Evolutionary conservation across 2,888 invertebrate species (phyloP).

Genomic region (Stictocephala bisonia): DNA sequence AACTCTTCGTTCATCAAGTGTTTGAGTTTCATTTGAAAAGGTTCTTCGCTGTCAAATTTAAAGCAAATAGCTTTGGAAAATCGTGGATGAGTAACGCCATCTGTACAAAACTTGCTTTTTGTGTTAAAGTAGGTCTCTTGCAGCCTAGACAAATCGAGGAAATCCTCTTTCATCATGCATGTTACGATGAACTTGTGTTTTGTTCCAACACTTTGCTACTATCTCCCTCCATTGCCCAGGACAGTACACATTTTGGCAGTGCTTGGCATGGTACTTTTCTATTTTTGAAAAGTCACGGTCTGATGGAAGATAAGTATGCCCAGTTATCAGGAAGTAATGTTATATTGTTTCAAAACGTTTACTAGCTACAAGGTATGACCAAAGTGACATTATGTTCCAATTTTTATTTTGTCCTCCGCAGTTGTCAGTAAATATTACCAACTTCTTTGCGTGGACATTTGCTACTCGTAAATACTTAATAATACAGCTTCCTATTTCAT

Average conservation of each 20-base stretch:
- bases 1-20: conserved; percentile 14
- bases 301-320: conserved; percentile 31
- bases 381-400: not conserved
- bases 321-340: conserved; percentile 35
- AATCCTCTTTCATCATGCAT: conserved; percentile 8
- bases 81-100: not conserved
- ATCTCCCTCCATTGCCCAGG: conserved; percentile 34
- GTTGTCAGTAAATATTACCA: conserved; percentile 20
- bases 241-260: not conserved
- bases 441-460: not conserved
- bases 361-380: too few species aligned
- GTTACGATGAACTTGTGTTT: conserved; percentile 28
- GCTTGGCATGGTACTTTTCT: conserved; percentile 26
- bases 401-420: not conserved
- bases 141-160: conserved; percentile 7
- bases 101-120: conserved; percentile 1
- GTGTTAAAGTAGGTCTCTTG: too few species aligned
- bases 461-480: not conserved
- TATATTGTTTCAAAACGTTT: conserved; percentile 13
- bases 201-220: conserved; percentile 4
- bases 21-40: conserved; percentile 22
- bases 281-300: conserved; percentile 25
- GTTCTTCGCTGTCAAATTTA: conserved; percentile 9
- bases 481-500: conserved; percentile 26
- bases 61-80: conserved; percentile 27